These are phyloP conservation scores for Lucinisca nassula DNA, from an alignment of 2,888 invertebrate genomes.

Conservation along the genomic window DNA sequence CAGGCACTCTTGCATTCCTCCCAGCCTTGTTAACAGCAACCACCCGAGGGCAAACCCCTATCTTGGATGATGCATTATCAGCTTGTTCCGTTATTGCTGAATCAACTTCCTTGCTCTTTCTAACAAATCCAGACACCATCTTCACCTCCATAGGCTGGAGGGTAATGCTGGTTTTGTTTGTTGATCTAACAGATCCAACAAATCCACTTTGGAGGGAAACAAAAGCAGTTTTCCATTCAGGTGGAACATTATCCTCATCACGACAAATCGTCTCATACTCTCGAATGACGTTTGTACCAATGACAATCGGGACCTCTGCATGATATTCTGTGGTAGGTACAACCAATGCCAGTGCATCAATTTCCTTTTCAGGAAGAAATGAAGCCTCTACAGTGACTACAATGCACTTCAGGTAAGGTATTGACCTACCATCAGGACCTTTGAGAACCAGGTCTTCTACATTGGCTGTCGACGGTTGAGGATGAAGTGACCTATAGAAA, in stretches of 20 bases:
- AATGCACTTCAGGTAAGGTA: slow-evolving; percentile 6
- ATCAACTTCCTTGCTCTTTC: no score
- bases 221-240: no score
- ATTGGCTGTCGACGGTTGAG: neutral
- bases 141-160: no score
- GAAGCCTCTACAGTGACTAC: neutral
- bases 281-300: slow-evolving; percentile 10
- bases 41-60: no score
- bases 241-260: neutral
- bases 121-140: no score
- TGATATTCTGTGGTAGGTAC: neutral
- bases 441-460: neutral
- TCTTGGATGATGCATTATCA: no score
- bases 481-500: neutral
- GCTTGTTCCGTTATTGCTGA: no score
- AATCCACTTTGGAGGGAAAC: no score
- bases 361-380: neutral
- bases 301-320: neutral
- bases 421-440: neutral
- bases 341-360: neutral
- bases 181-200: no score
- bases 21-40: no score
- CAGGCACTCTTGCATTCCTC: no score
- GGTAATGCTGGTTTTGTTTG: no score
- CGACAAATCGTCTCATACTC: neutral